Evolutionary conservation across 2,797 vertebrate species (phyloP).

Genomic region (Phataginus tetradactyla): DNA sequence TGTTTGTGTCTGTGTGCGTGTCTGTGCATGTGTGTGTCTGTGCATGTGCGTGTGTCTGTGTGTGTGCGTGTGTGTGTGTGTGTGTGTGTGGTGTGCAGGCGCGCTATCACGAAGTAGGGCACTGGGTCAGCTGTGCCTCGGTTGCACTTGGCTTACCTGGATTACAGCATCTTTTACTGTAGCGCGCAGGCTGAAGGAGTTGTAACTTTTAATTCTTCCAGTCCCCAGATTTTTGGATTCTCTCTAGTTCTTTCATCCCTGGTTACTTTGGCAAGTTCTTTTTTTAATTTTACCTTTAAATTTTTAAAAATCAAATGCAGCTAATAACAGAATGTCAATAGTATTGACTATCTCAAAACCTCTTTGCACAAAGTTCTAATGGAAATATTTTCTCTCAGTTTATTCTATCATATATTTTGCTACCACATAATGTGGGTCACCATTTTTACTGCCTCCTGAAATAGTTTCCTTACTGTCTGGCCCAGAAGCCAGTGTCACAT

Average conservation of each 20-base stretch:
- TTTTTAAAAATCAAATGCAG: neutral
- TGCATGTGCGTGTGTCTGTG: accelerated
- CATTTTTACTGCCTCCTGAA: neutral
- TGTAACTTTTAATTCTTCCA: neutral
- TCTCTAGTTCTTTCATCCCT: neutral
- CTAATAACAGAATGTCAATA: neutral
- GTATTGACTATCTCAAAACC: neutral
- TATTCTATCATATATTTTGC: constrained; percentile 36
- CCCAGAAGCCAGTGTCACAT: neutral
- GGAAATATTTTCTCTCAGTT: constrained; percentile 15
- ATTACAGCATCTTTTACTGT: neutral
- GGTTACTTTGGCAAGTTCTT: neutral
- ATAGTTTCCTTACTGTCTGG: neutral
- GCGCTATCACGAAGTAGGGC: neutral
- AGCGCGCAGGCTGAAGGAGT: neutral
- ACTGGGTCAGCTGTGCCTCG: neutral
- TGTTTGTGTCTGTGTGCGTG: accelerated
- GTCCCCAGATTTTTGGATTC: neutral
- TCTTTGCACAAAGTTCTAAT: neutral
- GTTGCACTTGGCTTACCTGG: neutral
- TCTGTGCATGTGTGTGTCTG: too few species aligned
- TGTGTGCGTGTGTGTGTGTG: accelerated
- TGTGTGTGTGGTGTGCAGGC: accelerated
- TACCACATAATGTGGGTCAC: neutral
- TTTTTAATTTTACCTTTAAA: neutral